Percentiles rank a stretch among this genome's conserved stretches.
Evolutionary conservation across 1,140 invertebrate species (phyloP).

Genomic region (Paramacrobiotus metropolitanus): DNA sequence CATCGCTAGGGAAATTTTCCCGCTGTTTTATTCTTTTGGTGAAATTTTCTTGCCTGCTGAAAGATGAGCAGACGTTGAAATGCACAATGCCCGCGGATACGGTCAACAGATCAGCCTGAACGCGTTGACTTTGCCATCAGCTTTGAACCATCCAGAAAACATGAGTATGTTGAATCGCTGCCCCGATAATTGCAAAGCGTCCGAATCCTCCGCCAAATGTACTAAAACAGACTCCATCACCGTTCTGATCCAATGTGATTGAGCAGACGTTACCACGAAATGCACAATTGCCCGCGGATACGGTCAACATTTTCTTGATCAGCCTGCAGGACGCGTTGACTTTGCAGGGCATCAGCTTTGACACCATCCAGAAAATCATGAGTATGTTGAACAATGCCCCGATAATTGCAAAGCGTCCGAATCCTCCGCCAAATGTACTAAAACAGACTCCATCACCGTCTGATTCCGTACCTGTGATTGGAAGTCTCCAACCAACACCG

Average conservation of each 20-base stretch:
- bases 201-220: slow-evolving; percentile 1
- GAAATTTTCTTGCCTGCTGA: background rate
- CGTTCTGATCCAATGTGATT: no score
- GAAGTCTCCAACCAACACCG: background rate
- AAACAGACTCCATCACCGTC: background rate
- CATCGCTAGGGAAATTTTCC: no score
- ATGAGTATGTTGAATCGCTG: background rate
- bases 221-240: background rate
- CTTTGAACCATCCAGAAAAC: background rate
- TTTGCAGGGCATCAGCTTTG: background rate
- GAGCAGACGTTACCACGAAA: slow-evolving; percentile 20
- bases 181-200: background rate
- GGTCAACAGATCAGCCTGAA: slow-evolving; percentile 53
- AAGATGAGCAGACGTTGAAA: slow-evolving; percentile 23
- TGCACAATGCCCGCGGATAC: slow-evolving; percentile 70
- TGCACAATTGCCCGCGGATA: slow-evolving; percentile 64
- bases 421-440: background rate
- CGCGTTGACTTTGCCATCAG: slow-evolving; percentile 15
- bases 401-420: background rate
- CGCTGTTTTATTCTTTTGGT: background rate
- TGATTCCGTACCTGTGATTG: background rate
- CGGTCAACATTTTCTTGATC: slow-evolving; percentile 56
- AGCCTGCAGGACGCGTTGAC: slow-evolving; percentile 42
- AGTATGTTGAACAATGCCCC: background rate
- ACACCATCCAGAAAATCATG: background rate